Evolutionary conservation across 2,113 vertebrate species (phyloP).

Genomic region (Steatornis caripensis): DNA sequence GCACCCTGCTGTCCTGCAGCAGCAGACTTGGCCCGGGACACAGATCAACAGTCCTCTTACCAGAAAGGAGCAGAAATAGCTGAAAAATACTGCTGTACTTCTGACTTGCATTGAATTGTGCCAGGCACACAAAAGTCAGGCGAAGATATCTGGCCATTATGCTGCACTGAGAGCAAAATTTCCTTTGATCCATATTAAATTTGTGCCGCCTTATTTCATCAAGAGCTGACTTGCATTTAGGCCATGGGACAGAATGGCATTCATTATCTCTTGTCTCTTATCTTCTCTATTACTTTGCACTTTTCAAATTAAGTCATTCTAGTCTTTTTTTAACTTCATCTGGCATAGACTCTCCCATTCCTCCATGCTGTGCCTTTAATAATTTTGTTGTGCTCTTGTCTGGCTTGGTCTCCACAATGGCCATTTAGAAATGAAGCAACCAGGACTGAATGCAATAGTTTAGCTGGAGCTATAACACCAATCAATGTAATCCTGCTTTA

Average conservation of each 20-base stretch:
- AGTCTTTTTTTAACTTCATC: neutral
- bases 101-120: neutral
- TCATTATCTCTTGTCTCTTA: slow-evolving; percentile 16
- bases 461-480: neutral
- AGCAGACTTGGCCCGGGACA: neutral
- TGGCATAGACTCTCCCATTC: neutral
- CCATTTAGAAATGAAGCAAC: neutral
- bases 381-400: neutral
- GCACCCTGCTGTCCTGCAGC: neutral
- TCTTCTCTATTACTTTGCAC: slow-evolving; percentile 46
- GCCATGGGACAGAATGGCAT: neutral
- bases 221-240: slow-evolving; percentile 32
- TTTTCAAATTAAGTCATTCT: slow-evolving; percentile 22
- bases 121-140: neutral
- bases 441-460: neutral
- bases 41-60: neutral
- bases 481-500: neutral
- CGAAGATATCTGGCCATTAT: neutral
- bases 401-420: neutral
- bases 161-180: neutral
- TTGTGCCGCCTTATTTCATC: slow-evolving; percentile 48
- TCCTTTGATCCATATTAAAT: slow-evolving; percentile 37
- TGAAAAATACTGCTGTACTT: neutral
- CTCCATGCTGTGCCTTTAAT: neutral
- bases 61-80: neutral